These are phyloP conservation scores for Amphimallon solstitiale DNA, from an alignment of 2,888 invertebrate genomes.

Conservation along the genomic window DNA sequence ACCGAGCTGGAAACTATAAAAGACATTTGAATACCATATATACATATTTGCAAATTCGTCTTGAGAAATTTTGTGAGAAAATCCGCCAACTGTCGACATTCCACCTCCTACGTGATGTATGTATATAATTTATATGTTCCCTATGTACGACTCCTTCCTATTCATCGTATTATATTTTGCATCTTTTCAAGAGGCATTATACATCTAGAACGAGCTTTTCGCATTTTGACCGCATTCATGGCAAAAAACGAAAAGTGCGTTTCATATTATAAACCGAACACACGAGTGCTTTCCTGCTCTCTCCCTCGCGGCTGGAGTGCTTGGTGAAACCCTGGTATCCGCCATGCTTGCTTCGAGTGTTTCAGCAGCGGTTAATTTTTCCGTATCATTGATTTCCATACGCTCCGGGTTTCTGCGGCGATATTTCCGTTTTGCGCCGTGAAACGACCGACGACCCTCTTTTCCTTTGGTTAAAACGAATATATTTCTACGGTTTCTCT, in stretches of 20 bases:
- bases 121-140: no score
- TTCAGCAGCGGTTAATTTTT: conserved; percentile 26
- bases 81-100: no score
- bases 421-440: conserved; percentile 16
- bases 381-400: conserved; percentile 30
- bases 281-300: neutral
- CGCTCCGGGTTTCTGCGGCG: conserved; percentile 23
- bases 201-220: neutral
- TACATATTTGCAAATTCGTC: no score
- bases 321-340: conserved; percentile 1
- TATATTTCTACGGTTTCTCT: conserved; percentile 24
- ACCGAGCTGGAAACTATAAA: no score
- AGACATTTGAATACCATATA: no score
- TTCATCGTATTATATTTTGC: no score
- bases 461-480: conserved; percentile 4
- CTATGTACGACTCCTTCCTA: no score
- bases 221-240: conserved; percentile 14
- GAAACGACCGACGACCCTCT: conserved; percentile 22
- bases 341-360: conserved; percentile 1
- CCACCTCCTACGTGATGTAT: no score
- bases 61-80: no score
- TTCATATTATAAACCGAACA: neutral
- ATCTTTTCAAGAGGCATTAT: no score
- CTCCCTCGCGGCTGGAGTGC: neutral
- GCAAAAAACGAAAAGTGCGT: neutral